Base-by-base conservation (phyloP, 2,888 invertebrate genomes). In the Chalcosyrphus nemorum region DNA sequence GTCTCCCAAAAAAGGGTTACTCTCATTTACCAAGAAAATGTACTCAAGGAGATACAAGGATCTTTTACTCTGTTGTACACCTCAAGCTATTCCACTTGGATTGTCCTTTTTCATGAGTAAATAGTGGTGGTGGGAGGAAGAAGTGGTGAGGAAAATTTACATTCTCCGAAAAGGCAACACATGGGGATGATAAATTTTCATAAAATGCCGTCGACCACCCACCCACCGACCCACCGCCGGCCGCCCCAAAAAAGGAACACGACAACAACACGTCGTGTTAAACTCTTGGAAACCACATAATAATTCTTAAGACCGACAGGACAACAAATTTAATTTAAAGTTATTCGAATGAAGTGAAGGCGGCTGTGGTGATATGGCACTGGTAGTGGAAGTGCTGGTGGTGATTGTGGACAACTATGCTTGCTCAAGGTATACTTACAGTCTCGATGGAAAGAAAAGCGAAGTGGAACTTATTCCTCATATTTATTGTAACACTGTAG, bases 201-300 rank as follows among this genome's bases (percentile, higher is more conserved):
- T 80, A 84, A 84, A 75, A 84, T 52, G 65, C 80, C 84, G 78
- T 56, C 77, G 68, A 61, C 77, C 45, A 50, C 45, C 11, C 4
- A 24, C 32, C 29, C 54, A 24, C 32, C 21, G 5, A 47, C 38
- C 15, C n/a, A n/a, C n/a, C n/a, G n/a, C n/a, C n/a, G n/a, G n/a
- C n/a, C n/a, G n/a, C n/a, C 2, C 24, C 9, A 32, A 61, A 77
- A 50, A 54, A 61, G 74, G 84, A 84, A 80, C 80, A 84, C 61
- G 80, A 84, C 75, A 84, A 78, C 84, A 80, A 84, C 80, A 84
- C 80, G 72, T 84, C 84, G 84, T 86, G 86, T 86, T 86, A 84
- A 87, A 86, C 87, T 87, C 87, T 86, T 88, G 87, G 86, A 89
- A 90, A 89, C 89, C 90, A 89, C 90, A 90, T 88, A 86, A 87